Percentiles rank a stretch among this genome's conserved stretches.
These are phyloP conservation scores for Pelvicachromis taeniatus DNA, from an alignment of 2,113 vertebrate genomes.

Conservation along the genomic window DNA sequence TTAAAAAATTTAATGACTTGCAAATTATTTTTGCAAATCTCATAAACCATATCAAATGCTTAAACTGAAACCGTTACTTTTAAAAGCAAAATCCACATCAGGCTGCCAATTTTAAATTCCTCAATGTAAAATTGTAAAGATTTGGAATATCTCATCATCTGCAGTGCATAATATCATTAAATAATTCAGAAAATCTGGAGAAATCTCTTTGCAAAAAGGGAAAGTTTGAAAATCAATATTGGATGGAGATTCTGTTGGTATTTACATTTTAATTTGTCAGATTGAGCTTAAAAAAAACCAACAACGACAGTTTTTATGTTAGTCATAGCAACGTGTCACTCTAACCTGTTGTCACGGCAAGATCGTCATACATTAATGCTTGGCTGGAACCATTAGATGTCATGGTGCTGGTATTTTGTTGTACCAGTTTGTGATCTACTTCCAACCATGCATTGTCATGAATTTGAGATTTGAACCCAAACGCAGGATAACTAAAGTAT, in stretches of 20 bases:
- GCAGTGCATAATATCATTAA: neutral
- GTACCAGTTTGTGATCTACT: neutral
- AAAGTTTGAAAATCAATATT: neutral
- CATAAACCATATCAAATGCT: neutral
- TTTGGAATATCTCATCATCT: neutral
- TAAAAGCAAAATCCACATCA: neutral
- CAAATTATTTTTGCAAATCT: neutral
- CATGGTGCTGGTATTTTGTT: neutral
- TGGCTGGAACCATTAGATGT: neutral
- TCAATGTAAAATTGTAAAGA: neutral
- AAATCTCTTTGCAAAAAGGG: neutral
- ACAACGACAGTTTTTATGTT: neutral
- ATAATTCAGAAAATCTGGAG: neutral
- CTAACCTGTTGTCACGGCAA: neutral
- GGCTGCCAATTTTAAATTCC: neutral
- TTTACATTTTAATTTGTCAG: neutral
- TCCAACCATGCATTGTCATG: neutral
- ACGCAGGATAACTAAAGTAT: neutral
- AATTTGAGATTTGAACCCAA: neutral
- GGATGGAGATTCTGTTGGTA: neutral
- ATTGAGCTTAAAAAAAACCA: neutral
- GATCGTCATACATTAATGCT: neutral
- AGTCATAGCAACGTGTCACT: neutral
- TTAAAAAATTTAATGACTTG: neutral
- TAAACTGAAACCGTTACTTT: neutral